phyloP scores from a whole-genome alignment of 2,113 vertebrate species.

The Diadophis punctatus region DNA sequence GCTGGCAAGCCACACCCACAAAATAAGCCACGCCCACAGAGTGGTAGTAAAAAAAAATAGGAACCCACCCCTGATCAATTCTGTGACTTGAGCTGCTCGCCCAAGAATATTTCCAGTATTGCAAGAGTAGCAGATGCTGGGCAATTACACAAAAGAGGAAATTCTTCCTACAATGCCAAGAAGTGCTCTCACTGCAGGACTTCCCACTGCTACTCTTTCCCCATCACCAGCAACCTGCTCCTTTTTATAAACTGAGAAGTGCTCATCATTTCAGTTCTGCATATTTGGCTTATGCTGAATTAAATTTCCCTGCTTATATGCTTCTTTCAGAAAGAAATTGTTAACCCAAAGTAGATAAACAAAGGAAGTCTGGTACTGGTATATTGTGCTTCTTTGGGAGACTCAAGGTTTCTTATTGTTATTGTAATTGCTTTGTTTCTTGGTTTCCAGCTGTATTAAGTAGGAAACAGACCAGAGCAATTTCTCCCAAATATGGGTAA shows the following conservation, averaged over 20 bases:
- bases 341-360: background rate
- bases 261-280: background rate
- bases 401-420: background rate
- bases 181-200: conserved; percentile 9
- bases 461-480: background rate
- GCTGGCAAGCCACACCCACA: no score
- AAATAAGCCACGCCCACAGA: no score
- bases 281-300: background rate
- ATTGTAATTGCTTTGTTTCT: background rate
- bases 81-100: background rate
- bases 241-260: background rate
- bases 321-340: background rate
- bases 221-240: background rate
- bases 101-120: background rate
- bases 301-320: background rate
- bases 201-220: background rate
- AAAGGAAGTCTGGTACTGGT: background rate
- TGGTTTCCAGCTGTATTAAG: background rate
- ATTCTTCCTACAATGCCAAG: conserved; percentile 16
- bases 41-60: no score
- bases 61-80: no score
- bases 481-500: background rate
- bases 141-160: conserved; percentile 35
- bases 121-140: background rate
- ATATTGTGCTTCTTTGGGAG: background rate